Evolutionary conservation across 2,113 vertebrate genomes (phyloP).

Genomic region (Monopterus albus): DNA sequence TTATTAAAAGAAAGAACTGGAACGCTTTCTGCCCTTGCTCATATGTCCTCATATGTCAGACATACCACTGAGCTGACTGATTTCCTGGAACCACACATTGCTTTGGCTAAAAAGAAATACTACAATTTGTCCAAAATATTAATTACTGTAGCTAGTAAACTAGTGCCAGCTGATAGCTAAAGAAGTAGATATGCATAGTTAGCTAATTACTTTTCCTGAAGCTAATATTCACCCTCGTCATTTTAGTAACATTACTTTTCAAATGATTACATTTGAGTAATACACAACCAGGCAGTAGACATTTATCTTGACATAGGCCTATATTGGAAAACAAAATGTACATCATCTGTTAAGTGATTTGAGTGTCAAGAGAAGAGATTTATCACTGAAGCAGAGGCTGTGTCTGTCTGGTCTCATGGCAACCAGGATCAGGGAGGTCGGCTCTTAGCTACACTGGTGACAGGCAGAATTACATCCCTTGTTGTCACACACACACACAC

Average conservation of each 20-base stretch:
- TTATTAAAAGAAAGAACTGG: no score
- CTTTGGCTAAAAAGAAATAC: no score
- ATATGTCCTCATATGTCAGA: no score
- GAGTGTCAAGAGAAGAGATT: constrained; percentile 44
- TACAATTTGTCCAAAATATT: no score
- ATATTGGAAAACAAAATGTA: neutral
- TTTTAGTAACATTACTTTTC: neutral
- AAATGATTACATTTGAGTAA: neutral
- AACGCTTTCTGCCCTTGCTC: no score
- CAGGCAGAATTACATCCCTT: constrained; percentile 69
- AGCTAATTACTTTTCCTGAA: neutral
- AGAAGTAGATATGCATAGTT: no score
- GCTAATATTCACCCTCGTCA: neutral
- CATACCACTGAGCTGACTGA: no score
- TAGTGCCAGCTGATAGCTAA: no score
- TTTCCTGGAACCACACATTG: no score
- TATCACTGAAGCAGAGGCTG: constrained; percentile 55
- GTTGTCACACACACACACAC: constrained; percentile 26
- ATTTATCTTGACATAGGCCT: constrained; percentile 10
- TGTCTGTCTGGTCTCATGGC: constrained; percentile 76
- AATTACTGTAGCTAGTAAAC: no score
- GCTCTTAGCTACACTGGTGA: constrained; percentile 62
- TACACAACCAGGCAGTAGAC: neutral
- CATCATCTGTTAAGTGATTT: constrained; percentile 23
- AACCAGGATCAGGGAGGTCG: constrained; percentile 67